phyloP scores from a whole-genome alignment of 2,113 vertebrate genomes.

The Saccopteryx leptura region DNA sequence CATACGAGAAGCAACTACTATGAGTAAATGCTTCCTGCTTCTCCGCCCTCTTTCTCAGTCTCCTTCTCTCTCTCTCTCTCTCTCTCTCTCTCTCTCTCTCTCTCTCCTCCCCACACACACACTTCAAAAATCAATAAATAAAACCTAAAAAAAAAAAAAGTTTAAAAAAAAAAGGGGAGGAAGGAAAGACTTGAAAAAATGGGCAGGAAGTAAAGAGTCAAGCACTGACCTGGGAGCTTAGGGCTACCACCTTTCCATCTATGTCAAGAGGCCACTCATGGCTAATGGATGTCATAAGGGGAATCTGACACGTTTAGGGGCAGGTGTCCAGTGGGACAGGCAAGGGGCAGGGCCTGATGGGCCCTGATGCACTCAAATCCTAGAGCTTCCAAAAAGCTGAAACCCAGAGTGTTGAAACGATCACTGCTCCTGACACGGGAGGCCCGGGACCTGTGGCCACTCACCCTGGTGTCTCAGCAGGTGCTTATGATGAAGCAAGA shows the following conservation, averaged over 20 bases:
- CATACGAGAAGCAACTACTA: too few species aligned
- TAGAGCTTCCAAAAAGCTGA: background rate
- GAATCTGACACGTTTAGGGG: background rate
- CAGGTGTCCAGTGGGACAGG: background rate
- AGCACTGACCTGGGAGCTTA: background rate
- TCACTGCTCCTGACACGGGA: background rate
- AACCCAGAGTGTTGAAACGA: too few species aligned
- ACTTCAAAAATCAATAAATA: too few species aligned
- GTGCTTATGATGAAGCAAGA: background rate
- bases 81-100: too few species aligned
- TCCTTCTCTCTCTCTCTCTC: too few species aligned
- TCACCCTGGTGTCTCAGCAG: background rate
- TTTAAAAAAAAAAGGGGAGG: too few species aligned
- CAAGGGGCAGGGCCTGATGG: background rate
- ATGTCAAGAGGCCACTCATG: background rate
- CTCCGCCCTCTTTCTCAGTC: too few species aligned
- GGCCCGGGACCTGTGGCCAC: background rate
- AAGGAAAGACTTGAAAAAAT: slow-evolving; percentile 30
- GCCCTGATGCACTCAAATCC: background rate
- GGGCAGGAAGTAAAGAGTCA: background rate
- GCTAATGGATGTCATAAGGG: background rate
- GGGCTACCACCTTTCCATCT: background rate
- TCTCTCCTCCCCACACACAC: too few species aligned
- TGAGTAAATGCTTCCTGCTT: too few species aligned
- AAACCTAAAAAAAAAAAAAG: too few species aligned